Evolutionary conservation across 2,113 vertebrate genomes (phyloP).

Genomic region (Octodon degus): DNA sequence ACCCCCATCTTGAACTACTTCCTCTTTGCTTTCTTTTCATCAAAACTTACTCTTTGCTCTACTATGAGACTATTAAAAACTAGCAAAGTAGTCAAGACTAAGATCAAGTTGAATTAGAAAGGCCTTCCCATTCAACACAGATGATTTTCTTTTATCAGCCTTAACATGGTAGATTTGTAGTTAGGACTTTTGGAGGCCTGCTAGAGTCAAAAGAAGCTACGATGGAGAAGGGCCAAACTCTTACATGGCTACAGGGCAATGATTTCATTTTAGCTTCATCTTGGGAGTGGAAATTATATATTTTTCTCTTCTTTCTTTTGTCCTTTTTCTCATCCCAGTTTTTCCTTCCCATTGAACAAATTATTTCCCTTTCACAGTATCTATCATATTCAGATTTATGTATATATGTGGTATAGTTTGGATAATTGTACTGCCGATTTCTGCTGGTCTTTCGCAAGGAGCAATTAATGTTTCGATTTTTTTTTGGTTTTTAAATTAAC

Average conservation of each 20-base stretch:
- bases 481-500: no score
- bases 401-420: no score
- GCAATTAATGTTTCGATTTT: no score
- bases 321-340: no score
- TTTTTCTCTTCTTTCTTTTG: no score
- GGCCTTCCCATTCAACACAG: neutral
- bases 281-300: neutral
- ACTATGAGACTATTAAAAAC: slow-evolving; percentile 36
- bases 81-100: slow-evolving; percentile 5
- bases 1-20: neutral
- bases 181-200: neutral
- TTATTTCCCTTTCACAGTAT: no score
- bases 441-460: no score
- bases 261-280: slow-evolving; percentile 17
- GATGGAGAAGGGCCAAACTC: neutral
- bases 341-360: no score
- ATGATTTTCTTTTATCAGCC: slow-evolving; percentile 5
- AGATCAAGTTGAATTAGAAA: slow-evolving; percentile 39
- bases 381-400: no score
- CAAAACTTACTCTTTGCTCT: neutral
- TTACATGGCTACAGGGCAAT: neutral
- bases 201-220: neutral
- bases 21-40: neutral
- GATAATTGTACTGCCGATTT: no score
- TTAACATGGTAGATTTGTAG: neutral